These are phyloP conservation scores for Proterorhinus semilunaris DNA, from an alignment of 2,113 vertebrate genomes.

Conservation along the genomic window DNA sequence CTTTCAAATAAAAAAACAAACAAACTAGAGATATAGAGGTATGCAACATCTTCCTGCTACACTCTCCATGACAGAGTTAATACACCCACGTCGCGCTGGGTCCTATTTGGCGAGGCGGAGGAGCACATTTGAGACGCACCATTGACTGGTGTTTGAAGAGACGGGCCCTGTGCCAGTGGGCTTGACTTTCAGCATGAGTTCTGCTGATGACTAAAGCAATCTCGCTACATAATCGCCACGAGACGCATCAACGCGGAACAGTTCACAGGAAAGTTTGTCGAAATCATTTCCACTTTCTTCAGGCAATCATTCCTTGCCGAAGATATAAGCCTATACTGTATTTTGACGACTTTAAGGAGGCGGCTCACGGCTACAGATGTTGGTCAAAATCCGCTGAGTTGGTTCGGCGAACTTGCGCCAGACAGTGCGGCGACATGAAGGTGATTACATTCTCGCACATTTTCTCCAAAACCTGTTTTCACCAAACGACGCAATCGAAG, in stretches of 20 bases:
- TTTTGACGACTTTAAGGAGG: background rate
- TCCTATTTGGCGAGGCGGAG: constrained; percentile 19
- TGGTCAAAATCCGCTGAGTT: background rate
- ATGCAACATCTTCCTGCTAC: background rate
- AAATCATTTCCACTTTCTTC: background rate
- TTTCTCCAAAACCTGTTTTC: background rate
- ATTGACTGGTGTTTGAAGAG: constrained; percentile 23
- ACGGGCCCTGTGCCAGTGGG: background rate
- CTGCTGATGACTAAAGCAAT: constrained; percentile 7
- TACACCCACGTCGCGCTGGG: constrained; percentile 9
- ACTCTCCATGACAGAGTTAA: background rate
- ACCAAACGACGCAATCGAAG: background rate
- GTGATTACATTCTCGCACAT: background rate
- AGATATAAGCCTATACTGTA: constrained; percentile 1
- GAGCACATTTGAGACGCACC: constrained; percentile 13
- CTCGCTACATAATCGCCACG: background rate
- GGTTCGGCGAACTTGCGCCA: too few relatives aligned
- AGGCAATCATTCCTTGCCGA: background rate
- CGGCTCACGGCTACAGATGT: background rate
- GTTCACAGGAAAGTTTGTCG: background rate
- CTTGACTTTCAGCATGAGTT: constrained; percentile 10
- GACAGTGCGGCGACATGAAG: background rate
- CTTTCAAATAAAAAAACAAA: background rate
- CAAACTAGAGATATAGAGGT: background rate
- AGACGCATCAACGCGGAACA: background rate